Conservation (phyloP, 2,113 vertebrate genomes). For the Arothron firmamentum region DNA sequence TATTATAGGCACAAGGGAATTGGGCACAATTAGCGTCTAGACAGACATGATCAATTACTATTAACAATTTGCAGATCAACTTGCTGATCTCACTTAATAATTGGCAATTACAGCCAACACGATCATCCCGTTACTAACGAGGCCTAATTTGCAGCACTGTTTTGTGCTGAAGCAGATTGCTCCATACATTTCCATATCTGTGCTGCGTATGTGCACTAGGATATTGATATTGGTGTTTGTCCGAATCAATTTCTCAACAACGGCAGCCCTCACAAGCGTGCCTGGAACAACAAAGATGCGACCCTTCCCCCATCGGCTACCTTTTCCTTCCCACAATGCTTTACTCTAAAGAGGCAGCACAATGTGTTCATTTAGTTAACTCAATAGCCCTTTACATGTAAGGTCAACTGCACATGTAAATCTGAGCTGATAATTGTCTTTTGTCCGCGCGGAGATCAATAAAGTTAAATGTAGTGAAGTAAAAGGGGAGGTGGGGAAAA, state of each 20-base stretch:
- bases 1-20: constrained; percentile 48
- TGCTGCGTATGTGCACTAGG: constrained; percentile 6
- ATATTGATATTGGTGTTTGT: constrained; percentile 35
- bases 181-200: constrained; percentile 23
- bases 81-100: constrained; percentile 60
- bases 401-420: constrained; percentile 89
- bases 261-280: neutral
- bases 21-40: constrained; percentile 52
- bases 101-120: constrained; percentile 59
- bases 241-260: constrained; percentile 35
- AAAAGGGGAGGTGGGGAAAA: constrained; percentile 39
- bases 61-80: constrained; percentile 59
- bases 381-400: constrained; percentile 85
- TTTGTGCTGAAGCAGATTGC: constrained; percentile 7
- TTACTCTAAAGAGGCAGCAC: constrained; percentile 55
- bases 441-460: constrained; percentile 83
- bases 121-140: constrained; percentile 58
- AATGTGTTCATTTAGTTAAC: constrained; percentile 85
- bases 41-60: constrained; percentile 63
- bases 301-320: neutral
- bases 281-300: neutral
- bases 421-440: constrained; percentile 88
- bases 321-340: constrained; percentile 9
- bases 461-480: constrained; percentile 83
- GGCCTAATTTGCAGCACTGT: constrained; percentile 25